phyloP scores from a whole-genome alignment of 2,888 invertebrate species.

The Tetranychus truncatus region DNA sequence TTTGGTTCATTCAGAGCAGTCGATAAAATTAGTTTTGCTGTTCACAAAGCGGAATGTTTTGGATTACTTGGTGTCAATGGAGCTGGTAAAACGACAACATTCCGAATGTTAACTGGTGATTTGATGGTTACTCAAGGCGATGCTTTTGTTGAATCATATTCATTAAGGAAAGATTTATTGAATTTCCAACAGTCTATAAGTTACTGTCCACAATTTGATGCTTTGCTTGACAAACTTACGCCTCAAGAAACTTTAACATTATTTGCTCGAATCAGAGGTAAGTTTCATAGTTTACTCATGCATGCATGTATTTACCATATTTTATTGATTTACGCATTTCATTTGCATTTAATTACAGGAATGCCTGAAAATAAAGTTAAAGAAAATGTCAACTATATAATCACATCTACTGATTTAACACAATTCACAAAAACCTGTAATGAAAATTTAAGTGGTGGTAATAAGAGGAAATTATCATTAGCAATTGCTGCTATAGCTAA shows the following conservation, averaged over 20 bases:
- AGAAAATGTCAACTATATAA: slow-evolving; percentile 26
- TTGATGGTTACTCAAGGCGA: neutral
- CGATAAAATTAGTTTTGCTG: slow-evolving; percentile 24
- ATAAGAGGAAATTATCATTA: slow-evolving; percentile 55
- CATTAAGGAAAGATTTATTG: neutral
- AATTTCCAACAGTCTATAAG: slow-evolving; percentile 43
- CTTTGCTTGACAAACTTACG: slow-evolving; percentile 42
- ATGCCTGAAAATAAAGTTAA: slow-evolving; percentile 35
- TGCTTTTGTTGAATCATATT: neutral
- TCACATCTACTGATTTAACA: slow-evolving; percentile 31
- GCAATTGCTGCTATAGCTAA: slow-evolving; percentile 54
- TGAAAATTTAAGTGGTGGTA: slow-evolving; percentile 49
- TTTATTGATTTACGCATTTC: slow-evolving; percentile 12
- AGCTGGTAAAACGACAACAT: slow-evolving; percentile 28
- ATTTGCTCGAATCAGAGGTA: slow-evolving; percentile 24
- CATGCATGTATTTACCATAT: too few relatives aligned
- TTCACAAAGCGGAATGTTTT: slow-evolving; percentile 26
- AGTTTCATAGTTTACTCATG: neutral
- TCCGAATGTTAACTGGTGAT: slow-evolving; percentile 25
- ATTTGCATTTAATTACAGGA: slow-evolving; percentile 38
- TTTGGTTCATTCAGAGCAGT: slow-evolving; percentile 24
- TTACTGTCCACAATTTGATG: slow-evolving; percentile 77
- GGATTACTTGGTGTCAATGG: slow-evolving; percentile 28
- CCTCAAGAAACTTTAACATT: slow-evolving; percentile 24
- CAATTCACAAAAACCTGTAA: slow-evolving; percentile 30